These are phyloP conservation scores for Cotesia congregata DNA, from an alignment of 2,888 invertebrate genomes.

Conservation along the genomic window DNA sequence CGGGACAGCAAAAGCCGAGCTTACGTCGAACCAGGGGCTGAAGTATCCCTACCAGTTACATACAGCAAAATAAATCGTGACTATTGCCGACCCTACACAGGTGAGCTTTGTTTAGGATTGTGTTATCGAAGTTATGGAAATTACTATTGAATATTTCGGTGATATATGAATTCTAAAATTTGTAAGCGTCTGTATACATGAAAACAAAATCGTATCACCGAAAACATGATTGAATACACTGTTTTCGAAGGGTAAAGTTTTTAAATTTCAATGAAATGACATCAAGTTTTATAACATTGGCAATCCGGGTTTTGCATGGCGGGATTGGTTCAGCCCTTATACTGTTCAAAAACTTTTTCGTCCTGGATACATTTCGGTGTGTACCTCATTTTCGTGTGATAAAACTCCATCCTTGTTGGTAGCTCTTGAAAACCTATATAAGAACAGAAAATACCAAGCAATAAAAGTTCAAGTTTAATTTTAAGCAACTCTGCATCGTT, in stretches of 20 bases:
- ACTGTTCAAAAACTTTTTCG: constrained; percentile 22
- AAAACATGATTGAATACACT: constrained; percentile 26
- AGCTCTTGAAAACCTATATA: constrained; percentile 11
- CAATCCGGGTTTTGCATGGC: background rate
- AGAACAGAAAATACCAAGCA: constrained; percentile 28
- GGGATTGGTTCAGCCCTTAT: constrained; percentile 4
- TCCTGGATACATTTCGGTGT: constrained; percentile 20
- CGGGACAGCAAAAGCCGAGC: constrained; percentile 74
- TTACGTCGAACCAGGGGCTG: constrained; percentile 68
- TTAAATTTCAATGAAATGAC: constrained; percentile 30
- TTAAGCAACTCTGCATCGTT: constrained; percentile 40
- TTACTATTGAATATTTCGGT: constrained; percentile 20
- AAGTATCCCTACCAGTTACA: constrained; percentile 63
- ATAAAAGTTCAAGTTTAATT: constrained; percentile 48
- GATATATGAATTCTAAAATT: constrained; percentile 18
- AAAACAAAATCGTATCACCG: constrained; percentile 18
- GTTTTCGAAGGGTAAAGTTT: background rate
- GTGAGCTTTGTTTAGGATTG: constrained; percentile 60
- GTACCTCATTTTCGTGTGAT: constrained; percentile 30
- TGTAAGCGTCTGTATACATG: constrained; percentile 8
- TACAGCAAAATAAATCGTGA: constrained; percentile 73
- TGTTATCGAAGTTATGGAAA: constrained; percentile 36
- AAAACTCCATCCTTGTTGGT: constrained; percentile 16
- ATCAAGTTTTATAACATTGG: background rate
- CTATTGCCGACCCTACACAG: constrained; percentile 74